Conservation (phyloP, 1,140 invertebrate genomes). For the Drosophila truncata region DNA sequence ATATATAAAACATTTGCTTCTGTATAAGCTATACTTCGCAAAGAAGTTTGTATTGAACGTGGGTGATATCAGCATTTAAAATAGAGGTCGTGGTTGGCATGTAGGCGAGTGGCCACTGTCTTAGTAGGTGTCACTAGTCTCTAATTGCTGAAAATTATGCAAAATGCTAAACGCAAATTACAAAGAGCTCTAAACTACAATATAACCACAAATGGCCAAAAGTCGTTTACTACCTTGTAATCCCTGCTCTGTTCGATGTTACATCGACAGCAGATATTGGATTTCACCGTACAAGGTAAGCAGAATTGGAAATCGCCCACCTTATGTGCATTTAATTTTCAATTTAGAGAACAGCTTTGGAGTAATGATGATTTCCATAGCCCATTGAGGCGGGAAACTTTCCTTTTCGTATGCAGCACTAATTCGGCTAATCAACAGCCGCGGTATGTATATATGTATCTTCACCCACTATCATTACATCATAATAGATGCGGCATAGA, state of each 20-base stretch:
- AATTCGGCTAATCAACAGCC: constrained; percentile 34
- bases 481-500: constrained; percentile 41
- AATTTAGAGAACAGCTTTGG: constrained; percentile 38
- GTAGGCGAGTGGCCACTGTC: constrained; percentile 17
- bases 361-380: constrained; percentile 55
- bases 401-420: constrained; percentile 51
- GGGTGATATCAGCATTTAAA: constrained; percentile 2
- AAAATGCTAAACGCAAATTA: constrained; percentile 6
- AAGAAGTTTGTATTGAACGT: neutral
- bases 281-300: constrained; percentile 47
- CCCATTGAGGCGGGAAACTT: constrained; percentile 35
- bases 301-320: constrained; percentile 49
- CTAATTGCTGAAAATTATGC: constrained; percentile 22
- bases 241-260: neutral
- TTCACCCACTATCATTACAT: constrained; percentile 71
- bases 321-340: constrained; percentile 56
- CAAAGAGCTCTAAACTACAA: neutral
- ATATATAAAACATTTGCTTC: neutral
- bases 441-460: constrained; percentile 10
- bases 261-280: constrained; percentile 9
- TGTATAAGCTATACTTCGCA: neutral
- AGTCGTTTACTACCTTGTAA: constrained; percentile 34
- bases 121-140: constrained; percentile 17
- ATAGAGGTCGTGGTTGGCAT: neutral
- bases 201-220: constrained; percentile 30